These are phyloP conservation scores for Atrina japonica DNA, from an alignment of 2,888 invertebrate species.

Conservation along the genomic window DNA sequence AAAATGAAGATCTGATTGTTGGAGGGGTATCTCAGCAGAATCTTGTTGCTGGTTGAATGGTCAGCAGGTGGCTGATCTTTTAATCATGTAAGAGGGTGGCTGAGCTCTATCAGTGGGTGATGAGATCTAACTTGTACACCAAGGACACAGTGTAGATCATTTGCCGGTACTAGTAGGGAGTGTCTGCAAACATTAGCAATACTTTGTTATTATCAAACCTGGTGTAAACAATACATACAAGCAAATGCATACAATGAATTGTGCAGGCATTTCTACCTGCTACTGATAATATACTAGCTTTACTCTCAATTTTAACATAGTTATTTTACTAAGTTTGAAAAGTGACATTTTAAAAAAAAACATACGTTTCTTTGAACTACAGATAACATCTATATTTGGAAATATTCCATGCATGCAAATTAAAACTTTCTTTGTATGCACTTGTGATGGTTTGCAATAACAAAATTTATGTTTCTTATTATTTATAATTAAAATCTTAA, in stretches of 20 bases:
- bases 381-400: no score
- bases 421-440: no score
- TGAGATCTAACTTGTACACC: constrained; percentile 21
- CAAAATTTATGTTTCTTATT: no score
- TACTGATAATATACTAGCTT: no score
- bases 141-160: constrained; percentile 23
- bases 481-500: no score
- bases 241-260: not conserved
- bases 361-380: no score
- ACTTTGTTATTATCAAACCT: constrained; percentile 20
- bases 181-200: constrained; percentile 27
- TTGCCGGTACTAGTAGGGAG: constrained; percentile 6
- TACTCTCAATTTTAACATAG: no score
- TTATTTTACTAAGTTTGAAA: no score
- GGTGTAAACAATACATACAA: not conserved
- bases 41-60: not conserved
- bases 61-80: not conserved
- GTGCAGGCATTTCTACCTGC: constrained; percentile 1
- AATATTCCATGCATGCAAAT: no score
- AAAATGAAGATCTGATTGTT: constrained; percentile 4
- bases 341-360: no score
- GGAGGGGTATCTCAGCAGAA: constrained; percentile 5
- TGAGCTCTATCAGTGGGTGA: constrained; percentile 24
- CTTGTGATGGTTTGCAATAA: no score
- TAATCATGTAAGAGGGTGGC: constrained; percentile 17